Evolutionary conservation across 2,888 invertebrate genomes (phyloP).

Genomic region (Dendrolimus pini): DNA sequence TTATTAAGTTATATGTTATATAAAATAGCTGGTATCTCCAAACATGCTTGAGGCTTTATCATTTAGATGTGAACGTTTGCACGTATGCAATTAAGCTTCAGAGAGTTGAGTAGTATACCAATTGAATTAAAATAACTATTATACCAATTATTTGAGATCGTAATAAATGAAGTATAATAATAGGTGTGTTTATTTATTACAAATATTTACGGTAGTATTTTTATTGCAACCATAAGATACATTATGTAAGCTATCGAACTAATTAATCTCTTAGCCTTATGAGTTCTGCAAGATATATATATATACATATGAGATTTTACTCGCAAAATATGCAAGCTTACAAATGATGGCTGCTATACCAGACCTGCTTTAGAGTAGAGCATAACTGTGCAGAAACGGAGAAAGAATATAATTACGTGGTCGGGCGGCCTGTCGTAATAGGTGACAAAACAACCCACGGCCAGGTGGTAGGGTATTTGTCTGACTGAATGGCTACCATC

Average conservation of each 20-base stretch:
- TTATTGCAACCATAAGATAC: not conserved
- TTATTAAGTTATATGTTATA: not conserved
- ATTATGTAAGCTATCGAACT: not conserved
- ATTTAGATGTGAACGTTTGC: not conserved
- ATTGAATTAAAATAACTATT: constrained; percentile 3
- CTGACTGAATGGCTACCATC: no score
- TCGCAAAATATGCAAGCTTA: no score
- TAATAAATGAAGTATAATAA: not conserved
- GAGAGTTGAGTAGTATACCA: not conserved
- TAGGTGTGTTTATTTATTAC: not conserved
- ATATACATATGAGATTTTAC: no score
- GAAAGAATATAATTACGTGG: no score
- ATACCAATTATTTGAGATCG: not conserved
- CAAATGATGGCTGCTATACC: no score
- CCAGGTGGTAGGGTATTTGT: no score
- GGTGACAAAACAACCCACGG: no score
- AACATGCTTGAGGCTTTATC: constrained; percentile 5
- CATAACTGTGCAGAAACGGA: no score
- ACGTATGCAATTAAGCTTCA: not conserved
- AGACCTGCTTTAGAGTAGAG: no score
- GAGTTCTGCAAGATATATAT: not conserved
- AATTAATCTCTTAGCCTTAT: not conserved
- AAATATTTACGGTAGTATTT: not conserved
- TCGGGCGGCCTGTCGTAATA: no score
- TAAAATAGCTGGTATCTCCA: not conserved